phyloP scores from a whole-genome alignment of 2,113 vertebrate species.

The Perca schrenkii region DNA sequence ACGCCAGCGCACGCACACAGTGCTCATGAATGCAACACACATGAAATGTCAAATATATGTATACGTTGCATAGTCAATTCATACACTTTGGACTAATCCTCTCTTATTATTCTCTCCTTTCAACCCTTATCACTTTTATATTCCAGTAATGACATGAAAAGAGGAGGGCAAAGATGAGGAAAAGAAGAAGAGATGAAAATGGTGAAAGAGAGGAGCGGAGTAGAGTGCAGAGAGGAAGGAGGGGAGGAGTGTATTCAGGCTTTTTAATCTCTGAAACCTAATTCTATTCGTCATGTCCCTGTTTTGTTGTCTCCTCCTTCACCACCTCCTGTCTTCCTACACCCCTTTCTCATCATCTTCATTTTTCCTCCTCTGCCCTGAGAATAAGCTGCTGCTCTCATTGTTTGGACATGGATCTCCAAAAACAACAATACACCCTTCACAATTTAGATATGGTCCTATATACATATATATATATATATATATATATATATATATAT shows the following conservation, averaged over 20 bases:
- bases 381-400: not conserved
- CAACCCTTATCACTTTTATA: not conserved
- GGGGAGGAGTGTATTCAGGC: slow-evolving; percentile 5
- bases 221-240: not conserved
- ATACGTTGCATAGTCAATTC: not conserved
- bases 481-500: no score
- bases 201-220: not conserved
- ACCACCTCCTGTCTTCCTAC: not conserved
- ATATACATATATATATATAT: no score
- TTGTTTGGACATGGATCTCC: not conserved
- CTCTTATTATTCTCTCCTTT: not conserved
- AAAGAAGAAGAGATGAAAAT: not conserved
- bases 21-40: not conserved
- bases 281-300: not conserved
- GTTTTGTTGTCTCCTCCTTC: slow-evolving; percentile 11
- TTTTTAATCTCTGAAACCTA: slow-evolving; percentile 41
- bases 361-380: not conserved
- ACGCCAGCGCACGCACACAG: not conserved
- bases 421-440: not conserved
- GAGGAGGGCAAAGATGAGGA: not conserved
- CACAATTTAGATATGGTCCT: not conserved
- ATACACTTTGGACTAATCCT: not conserved
- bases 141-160: not conserved
- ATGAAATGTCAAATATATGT: not conserved
- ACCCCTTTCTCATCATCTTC: not conserved